These are phyloP conservation scores for Lithobates sylvaticus DNA, from an alignment of 2,797 vertebrate species.

Conservation along the genomic window DNA sequence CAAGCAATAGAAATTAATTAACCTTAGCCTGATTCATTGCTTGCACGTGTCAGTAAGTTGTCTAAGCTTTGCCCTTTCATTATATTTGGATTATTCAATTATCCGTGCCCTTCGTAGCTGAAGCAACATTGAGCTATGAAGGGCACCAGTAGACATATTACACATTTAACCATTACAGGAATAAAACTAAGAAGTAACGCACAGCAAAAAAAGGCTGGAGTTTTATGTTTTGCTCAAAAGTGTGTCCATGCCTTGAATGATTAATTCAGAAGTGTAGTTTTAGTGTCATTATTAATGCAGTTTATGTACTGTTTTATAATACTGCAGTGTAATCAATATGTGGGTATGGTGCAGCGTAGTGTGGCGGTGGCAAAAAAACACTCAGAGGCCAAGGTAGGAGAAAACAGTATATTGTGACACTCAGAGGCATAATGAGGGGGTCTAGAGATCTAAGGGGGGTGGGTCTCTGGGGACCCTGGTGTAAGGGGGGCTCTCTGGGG, in stretches of 20 bases:
- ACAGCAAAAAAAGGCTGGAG: background rate
- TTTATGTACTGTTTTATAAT: background rate
- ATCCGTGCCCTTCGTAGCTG: slow-evolving; percentile 16
- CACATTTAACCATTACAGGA: slow-evolving; percentile 13
- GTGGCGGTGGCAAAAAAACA: too few relatives aligned
- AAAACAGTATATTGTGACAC: too few relatives aligned
- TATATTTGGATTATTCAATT: slow-evolving; percentile 42
- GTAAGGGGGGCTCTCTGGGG: too few relatives aligned
- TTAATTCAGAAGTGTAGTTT: background rate
- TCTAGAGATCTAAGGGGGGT: too few relatives aligned
- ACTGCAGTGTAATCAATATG: too few relatives aligned
- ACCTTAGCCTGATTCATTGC: slow-evolving; percentile 16
- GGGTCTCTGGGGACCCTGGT: too few relatives aligned
- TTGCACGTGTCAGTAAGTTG: background rate
- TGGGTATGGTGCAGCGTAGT: too few relatives aligned
- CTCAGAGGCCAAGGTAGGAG: too few relatives aligned
- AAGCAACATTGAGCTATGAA: slow-evolving; percentile 29
- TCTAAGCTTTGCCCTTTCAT: slow-evolving; percentile 30
- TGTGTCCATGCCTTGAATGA: background rate
- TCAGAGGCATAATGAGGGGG: too few relatives aligned
- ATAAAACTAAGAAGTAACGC: background rate
- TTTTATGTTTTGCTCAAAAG: background rate
- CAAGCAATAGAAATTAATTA: slow-evolving; percentile 23
- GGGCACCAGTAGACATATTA: background rate
- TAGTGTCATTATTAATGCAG: background rate